Evolutionary conservation across 2,113 vertebrate species (phyloP).

Genomic region (Tachysurus fulvidraco): DNA sequence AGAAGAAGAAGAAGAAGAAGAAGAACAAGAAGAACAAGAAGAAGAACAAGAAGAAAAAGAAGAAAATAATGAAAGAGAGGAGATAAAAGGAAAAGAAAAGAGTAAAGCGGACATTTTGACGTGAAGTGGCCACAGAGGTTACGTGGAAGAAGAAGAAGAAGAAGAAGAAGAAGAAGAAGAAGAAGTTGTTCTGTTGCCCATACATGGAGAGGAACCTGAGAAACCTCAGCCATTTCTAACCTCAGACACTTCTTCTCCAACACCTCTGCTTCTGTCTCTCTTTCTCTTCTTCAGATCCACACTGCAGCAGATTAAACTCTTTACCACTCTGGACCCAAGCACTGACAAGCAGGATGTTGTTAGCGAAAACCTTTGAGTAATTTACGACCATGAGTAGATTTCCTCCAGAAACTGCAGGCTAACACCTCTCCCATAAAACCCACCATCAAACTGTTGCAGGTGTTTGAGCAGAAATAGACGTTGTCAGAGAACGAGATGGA

Average conservation of each 20-base stretch:
- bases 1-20: background rate
- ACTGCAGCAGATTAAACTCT: background rate
- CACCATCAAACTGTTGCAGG: slow-evolving; percentile 45
- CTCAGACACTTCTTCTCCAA: background rate
- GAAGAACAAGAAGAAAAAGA: background rate
- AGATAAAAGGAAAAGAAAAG: no score
- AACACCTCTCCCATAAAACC: slow-evolving; percentile 36
- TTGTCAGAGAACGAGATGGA: slow-evolving; percentile 19
- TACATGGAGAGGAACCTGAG: background rate
- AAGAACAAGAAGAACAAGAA: background rate
- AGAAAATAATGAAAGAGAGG: no score
- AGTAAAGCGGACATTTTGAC: no score
- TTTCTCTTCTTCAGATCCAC: background rate
- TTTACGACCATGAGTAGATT: slow-evolving; percentile 1
- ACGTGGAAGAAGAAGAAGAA: background rate
- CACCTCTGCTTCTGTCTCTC: background rate
- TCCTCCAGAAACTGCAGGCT: slow-evolving; percentile 16
- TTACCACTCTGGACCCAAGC: background rate
- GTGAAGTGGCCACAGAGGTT: no score
- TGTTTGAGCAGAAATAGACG: slow-evolving; percentile 42
- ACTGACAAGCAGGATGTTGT: slow-evolving; percentile 35
- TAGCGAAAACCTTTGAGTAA: background rate
- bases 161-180: background rate
- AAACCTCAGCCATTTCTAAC: background rate
- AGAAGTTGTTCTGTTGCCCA: background rate